Evolutionary conservation across 1,140 invertebrate genomes (phyloP), one percentile per base, ranked within the genome.

Genomic region (Zaprionus camerounensis): DNA sequence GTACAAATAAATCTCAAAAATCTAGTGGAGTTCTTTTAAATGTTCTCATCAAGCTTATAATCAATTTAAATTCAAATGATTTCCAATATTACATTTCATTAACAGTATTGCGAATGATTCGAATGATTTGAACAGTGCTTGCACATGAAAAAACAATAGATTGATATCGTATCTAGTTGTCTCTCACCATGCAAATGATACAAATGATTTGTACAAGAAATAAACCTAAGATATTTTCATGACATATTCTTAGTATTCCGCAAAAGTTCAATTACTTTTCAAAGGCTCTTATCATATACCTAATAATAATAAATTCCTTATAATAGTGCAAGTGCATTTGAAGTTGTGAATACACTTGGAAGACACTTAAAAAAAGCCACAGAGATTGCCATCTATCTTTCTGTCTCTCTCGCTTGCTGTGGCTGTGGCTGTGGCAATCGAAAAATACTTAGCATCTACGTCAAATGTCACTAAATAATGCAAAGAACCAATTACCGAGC

Each of bases 401-500:
- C 31, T 53, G 15, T 46, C 17, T 20, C 58, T 41, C 24, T 28
- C 61, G 6, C 36, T 36, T 17, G 22, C 41, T n/a, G 17, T 71
- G 31, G 36, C 67, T 24, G 31, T 24, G 31, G 36, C 59, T 31
- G 31, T 24, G 59, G 73, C 68, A 71, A 76, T 76, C 55, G 17
- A 76, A 76, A 76, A 76, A 76, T 76, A 76, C 73, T 76, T 76
- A 65, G 68, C 73, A 76, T 49, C 73, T 55, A 71, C 68, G 56
- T 76, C 68, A 76, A 76, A 65, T 65, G 73, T 76, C 69, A 65
- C 73, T 76, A 76, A 76, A 76, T 67, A 76, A 76, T 79, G 51
- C 59, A 76, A 46, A 68, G 64, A 71, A 76, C 64, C 74, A 80
- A 76, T 72, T 80, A 69, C 65, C 65, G 38, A 72, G 46, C 49